phyloP scores from a whole-genome alignment of 2,113 vertebrate species.

The Pimephales promelas region DNA sequence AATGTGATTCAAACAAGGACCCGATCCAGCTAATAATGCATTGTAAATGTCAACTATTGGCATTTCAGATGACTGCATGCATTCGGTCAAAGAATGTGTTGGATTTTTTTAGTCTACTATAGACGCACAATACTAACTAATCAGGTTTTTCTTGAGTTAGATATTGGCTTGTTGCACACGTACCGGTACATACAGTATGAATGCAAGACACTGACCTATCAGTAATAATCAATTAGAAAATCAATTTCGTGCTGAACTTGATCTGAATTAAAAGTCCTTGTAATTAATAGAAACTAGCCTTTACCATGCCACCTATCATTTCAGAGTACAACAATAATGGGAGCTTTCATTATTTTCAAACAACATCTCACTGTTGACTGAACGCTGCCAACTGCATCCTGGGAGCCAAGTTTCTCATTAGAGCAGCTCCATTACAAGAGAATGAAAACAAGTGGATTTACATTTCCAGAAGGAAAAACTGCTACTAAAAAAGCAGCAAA shows the following conservation, averaged over 20 bases:
- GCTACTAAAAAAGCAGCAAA: background rate
- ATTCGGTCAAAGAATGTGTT: background rate
- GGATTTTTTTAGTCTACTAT: background rate
- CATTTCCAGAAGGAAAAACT: constrained; percentile 7
- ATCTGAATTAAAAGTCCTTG: background rate
- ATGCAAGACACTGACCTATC: background rate
- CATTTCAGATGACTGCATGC: background rate
- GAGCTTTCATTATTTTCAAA: constrained; percentile 11
- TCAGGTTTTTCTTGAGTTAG: background rate
- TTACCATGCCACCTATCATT: constrained; percentile 2
- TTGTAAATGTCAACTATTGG: constrained; percentile 7
- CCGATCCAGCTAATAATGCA: background rate
- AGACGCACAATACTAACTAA: background rate
- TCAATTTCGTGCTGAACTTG: background rate
- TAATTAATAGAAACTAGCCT: constrained; percentile 2
- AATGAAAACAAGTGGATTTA: constrained; percentile 15
- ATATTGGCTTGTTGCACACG: background rate
- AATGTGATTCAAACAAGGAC: constrained; percentile 14
- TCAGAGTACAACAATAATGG: constrained; percentile 8
- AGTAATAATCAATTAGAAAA: constrained; percentile 10
- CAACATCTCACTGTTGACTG: constrained; percentile 10
- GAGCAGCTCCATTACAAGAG: constrained; percentile 28
- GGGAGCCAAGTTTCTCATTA: constrained; percentile 44
- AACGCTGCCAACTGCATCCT: constrained; percentile 21
- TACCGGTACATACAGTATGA: background rate